Conservation (phyloP, 2,113 vertebrate genomes). For the Puma concolor region DNA sequence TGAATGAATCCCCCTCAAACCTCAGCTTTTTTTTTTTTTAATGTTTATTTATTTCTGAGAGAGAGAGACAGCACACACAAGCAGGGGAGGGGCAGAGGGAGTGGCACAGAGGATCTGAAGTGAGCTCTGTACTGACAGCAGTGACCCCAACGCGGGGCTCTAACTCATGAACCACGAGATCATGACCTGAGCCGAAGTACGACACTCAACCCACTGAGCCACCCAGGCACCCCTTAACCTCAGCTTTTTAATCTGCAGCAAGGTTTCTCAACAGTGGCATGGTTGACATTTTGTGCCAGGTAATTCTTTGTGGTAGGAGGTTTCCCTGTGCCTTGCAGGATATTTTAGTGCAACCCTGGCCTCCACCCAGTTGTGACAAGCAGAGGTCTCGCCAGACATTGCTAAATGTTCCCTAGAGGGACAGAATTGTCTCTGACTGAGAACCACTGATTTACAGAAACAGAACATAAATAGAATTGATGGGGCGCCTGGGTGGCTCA, state of each 20-base stretch:
- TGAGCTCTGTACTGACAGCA: too few relatives aligned
- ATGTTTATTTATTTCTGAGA: too few relatives aligned
- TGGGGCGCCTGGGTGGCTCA: too few relatives aligned
- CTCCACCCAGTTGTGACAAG: background rate
- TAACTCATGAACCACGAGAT: too few relatives aligned
- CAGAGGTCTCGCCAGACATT: background rate
- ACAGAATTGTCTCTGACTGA: background rate
- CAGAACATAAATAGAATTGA: background rate
- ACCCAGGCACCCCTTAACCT: background rate
- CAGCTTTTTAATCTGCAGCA: background rate
- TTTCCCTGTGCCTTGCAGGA: background rate
- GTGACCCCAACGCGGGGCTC: too few relatives aligned
- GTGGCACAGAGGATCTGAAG: too few relatives aligned
- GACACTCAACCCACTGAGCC: too few relatives aligned
- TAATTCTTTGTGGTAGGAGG: background rate
- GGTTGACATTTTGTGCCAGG: background rate
- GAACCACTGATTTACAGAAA: background rate
- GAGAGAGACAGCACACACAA: too few relatives aligned
- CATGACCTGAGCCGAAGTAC: too few relatives aligned
- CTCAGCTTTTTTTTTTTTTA: background rate
- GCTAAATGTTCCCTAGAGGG: background rate
- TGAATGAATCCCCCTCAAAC: background rate
- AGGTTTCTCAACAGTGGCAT: background rate
- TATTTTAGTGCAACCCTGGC: background rate
- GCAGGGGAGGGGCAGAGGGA: too few relatives aligned